Evolutionary conservation across 2,888 invertebrate genomes (phyloP), one percentile per base, ranked within the genome.

Genomic region (Anoplius nigerrimus): DNA sequence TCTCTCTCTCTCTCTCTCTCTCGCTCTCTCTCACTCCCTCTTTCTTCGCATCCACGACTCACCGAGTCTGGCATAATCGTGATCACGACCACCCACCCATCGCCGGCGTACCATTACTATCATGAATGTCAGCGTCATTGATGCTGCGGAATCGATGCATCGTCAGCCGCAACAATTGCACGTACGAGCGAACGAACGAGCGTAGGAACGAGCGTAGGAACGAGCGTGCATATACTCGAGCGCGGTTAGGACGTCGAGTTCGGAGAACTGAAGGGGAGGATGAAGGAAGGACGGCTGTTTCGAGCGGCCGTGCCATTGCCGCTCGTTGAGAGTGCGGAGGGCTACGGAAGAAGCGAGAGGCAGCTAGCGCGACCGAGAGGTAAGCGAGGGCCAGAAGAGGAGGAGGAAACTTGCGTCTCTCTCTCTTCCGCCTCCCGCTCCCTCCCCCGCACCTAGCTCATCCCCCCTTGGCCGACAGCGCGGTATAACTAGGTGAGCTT

Each of bases 401-500:
- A 45, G 58, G 58, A 56, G 42, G 62, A 60, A 54, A 42, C 21
- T 21, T 16, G 21, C 45, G 22, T 22, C 57, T 24, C 45, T 27
- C 46, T 3, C 16, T 5, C 13, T 22, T 51, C 8, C 57, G n/a
- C 34, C 43, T 27, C 53, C 43, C 22, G 34, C 8, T 21, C 16
- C 48, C 54, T 46, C 45, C 20, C 60, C 24, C 22, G 45, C 52
- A 45, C 57, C 66, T 62, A 55, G 51, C 62, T 64, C 54, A 27
- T 55, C 48, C 55, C 61, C 63, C 46, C 43, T 59, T 51, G 13
- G 13, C 45, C 69, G 60, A 53, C 53, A 65, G 66, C 68, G 65
- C 68, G 78, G 79, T 84, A 80, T 82, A 84, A 83, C 83, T 81
- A 85, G 81, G 76, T 75, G 78, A 75, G 81, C 75, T 79, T 78